phyloP scores from a whole-genome alignment of 2,888 invertebrate genomes.

The Stictocephala bisonia region DNA sequence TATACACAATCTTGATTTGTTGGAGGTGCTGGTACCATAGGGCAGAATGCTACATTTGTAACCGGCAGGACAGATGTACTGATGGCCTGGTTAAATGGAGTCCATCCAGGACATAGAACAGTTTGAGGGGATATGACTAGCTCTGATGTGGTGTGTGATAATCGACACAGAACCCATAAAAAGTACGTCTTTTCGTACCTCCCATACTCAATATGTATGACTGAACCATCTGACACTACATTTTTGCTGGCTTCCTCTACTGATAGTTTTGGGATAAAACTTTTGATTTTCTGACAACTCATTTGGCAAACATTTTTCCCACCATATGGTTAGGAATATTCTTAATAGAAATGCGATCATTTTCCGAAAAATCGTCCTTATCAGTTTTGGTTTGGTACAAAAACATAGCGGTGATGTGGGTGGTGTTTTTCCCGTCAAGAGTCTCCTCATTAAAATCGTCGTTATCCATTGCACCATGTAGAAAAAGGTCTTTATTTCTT shows the following conservation, averaged over 20 bases:
- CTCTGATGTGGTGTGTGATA: not conserved
- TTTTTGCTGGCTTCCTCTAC: not conserved
- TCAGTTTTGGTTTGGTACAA: not conserved
- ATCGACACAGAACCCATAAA: slow-evolving; percentile 14
- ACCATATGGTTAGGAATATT: not conserved
- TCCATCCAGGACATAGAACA: slow-evolving; percentile 8
- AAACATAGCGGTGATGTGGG: not conserved
- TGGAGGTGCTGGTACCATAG: not conserved
- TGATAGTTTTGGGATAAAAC: not conserved
- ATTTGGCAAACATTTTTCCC: slow-evolving; percentile 1
- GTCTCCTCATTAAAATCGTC: slow-evolving; percentile 17
- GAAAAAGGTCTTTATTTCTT: slow-evolving; percentile 10
- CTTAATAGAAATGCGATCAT: not conserved
- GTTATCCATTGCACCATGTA: slow-evolving; percentile 19
- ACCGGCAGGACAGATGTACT: not conserved
- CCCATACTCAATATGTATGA: not conserved
- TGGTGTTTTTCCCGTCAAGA: not conserved
- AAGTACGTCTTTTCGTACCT: not conserved
- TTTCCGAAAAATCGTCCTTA: not conserved
- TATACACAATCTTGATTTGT: slow-evolving; percentile 8
- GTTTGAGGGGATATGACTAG: not conserved
- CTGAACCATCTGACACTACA: not conserved
- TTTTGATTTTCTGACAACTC: slow-evolving; percentile 16
- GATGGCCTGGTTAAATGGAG: not conserved
- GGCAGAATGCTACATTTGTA: not conserved